Conservation (phyloP, 2,888 invertebrate species). For the Thecocarcelia acutangulata region DNA sequence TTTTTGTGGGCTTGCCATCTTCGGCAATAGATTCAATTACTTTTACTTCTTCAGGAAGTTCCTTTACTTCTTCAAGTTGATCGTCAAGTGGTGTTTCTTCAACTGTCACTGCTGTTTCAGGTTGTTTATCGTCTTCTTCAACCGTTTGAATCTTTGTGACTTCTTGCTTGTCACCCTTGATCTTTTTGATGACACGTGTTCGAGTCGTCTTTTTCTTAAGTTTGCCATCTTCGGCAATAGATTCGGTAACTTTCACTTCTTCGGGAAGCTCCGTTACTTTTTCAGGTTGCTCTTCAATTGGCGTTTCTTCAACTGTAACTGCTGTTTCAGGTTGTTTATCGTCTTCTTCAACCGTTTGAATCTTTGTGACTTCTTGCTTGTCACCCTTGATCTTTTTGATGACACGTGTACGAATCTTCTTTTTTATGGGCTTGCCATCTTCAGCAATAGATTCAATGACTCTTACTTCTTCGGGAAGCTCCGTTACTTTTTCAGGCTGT, state of each 20-base stretch:
- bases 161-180: constrained; percentile 15
- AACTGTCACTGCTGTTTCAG: constrained; percentile 8
- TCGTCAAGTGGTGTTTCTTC: constrained; percentile 2
- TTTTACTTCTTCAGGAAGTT: constrained; percentile 11
- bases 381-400: constrained; percentile 13
- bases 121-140: constrained; percentile 10
- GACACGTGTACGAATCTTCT: constrained; percentile 12
- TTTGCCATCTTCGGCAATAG: background rate
- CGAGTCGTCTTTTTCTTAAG: constrained; percentile 11
- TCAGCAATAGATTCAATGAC: background rate
- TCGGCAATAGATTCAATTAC: background rate
- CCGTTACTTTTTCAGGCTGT: background rate
- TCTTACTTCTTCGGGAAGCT: constrained; percentile 9
- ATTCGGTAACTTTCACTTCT: constrained; percentile 1
- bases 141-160: constrained; percentile 6
- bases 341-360: constrained; percentile 16
- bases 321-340: constrained; percentile 18
- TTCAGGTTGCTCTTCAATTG: constrained; percentile 3
- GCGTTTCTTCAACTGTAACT: background rate
- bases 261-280: background rate
- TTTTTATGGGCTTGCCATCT: constrained; percentile 10
- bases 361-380: constrained; percentile 11
- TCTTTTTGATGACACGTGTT: constrained; percentile 4
- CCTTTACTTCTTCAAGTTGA: background rate
- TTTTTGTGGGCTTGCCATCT: constrained; percentile 7